Percentiles rank a stretch among this genome's conserved stretches.
These are phyloP conservation scores for Hylaeus volcanicus DNA, from an alignment of 1,140 invertebrate genomes.

Conservation along the genomic window DNA sequence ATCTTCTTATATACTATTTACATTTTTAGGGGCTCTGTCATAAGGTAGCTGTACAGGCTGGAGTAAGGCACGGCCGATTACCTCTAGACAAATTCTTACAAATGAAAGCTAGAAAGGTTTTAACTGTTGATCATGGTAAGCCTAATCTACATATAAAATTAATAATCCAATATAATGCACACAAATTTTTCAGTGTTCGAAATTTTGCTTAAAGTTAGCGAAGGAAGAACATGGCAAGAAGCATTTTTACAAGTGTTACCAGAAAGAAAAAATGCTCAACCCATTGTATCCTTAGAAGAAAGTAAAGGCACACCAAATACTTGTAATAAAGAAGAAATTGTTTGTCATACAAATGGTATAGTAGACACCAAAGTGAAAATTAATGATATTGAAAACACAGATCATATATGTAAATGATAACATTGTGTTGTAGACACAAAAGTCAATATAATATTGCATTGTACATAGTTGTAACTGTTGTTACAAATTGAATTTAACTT, in stretches of 20 bases:
- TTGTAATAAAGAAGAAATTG: neutral
- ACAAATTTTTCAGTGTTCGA: constrained; percentile 96
- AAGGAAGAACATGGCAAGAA: constrained; percentile 92
- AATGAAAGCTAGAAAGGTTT: constrained; percentile 96
- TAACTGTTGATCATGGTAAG: constrained; percentile 97
- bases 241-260: constrained; percentile 91
- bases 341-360: neutral
- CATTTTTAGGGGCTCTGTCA: constrained; percentile 89
- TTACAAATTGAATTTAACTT: neutral
- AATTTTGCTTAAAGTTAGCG: constrained; percentile 89
- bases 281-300: constrained; percentile 48
- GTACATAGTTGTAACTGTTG: neutral
- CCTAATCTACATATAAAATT: constrained; percentile 37
- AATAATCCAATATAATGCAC: constrained; percentile 79
- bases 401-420: constrained; percentile 24
- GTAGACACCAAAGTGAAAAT: neutral
- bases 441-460: neutral
- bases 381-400: constrained; percentile 6
- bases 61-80: constrained; percentile 91
- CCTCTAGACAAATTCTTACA: constrained; percentile 95
- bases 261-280: constrained; percentile 86
- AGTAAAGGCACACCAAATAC: neutral
- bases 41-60: constrained; percentile 88
- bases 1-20: constrained; percentile 23
- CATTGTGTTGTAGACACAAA: constrained; percentile 1